Evolutionary conservation across 1,140 invertebrate genomes (phyloP).

Genomic region (Leptestheria dahalacensis): DNA sequence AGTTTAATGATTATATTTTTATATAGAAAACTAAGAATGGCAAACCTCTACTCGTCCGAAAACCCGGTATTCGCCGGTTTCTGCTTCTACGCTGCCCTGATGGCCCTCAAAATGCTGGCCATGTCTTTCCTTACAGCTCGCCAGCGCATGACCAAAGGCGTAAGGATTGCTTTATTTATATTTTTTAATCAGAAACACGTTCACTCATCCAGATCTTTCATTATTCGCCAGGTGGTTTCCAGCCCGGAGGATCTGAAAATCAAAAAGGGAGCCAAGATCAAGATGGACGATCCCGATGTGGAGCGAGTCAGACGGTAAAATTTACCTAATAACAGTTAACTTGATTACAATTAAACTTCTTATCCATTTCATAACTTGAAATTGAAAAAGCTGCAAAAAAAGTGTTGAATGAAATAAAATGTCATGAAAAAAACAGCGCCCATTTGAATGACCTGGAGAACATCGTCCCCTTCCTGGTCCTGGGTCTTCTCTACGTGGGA

Average conservation of each 20-base stretch:
- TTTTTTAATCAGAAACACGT: too few species aligned
- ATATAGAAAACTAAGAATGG: too few species aligned
- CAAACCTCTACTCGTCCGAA: slow-evolving; percentile 7
- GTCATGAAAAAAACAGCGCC: slow-evolving; percentile 29
- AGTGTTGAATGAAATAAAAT: not conserved
- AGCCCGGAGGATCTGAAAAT: slow-evolving; percentile 38
- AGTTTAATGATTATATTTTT: too few species aligned
- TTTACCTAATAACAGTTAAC: not conserved
- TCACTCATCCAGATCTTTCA: too few species aligned
- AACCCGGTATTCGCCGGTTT: slow-evolving; percentile 36
- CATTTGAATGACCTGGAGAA: slow-evolving; percentile 56
- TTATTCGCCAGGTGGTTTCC: slow-evolving; percentile 42
- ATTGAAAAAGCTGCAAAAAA: too few species aligned
- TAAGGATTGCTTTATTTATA: slow-evolving; percentile 26
- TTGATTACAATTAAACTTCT: not conserved
- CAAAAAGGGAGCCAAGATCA: slow-evolving; percentile 30
- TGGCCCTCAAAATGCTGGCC: slow-evolving; percentile 40
- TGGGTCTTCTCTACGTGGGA: slow-evolving; percentile 41
- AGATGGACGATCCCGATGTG: slow-evolving; percentile 34
- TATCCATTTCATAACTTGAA: too few species aligned
- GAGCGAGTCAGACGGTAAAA: slow-evolving; percentile 35
- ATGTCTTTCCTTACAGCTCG: slow-evolving; percentile 38
- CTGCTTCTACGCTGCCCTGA: slow-evolving; percentile 38
- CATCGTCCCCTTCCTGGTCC: slow-evolving; percentile 41
- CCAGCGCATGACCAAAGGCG: slow-evolving; percentile 39